phyloP scores from a whole-genome alignment of 1,140 invertebrate species.

The Lepeophtheirus salmonis region DNA sequence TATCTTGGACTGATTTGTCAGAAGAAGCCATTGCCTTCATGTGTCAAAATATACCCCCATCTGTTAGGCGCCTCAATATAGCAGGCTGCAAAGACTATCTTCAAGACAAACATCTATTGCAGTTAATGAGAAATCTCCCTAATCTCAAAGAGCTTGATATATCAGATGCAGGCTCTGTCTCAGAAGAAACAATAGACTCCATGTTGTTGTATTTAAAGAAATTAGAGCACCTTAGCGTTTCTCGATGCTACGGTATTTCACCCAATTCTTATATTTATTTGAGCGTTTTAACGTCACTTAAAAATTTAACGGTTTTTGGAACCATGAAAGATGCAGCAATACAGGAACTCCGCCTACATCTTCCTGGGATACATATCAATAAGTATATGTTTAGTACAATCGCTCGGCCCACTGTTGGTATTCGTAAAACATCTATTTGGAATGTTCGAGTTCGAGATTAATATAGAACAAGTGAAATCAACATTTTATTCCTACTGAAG shows the following conservation, averaged over 20 bases:
- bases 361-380: constrained; percentile 40
- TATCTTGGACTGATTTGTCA: constrained; percentile 57
- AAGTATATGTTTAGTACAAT: constrained; percentile 53
- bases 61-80: constrained; percentile 50
- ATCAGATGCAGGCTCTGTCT: constrained; percentile 57
- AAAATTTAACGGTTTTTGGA: constrained; percentile 54
- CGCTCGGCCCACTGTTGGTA: constrained; percentile 65
- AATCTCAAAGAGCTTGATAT: constrained; percentile 59
- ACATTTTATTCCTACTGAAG: background rate
- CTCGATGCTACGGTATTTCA: constrained; percentile 59
- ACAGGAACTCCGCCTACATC: constrained; percentile 31
- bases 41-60: constrained; percentile 38
- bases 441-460: constrained; percentile 58
- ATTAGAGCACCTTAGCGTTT: constrained; percentile 60
- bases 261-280: constrained; percentile 37
- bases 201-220: constrained; percentile 34
- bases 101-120: constrained; percentile 44
- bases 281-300: constrained; percentile 38
- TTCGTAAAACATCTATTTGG: constrained; percentile 67
- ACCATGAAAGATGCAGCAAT: constrained; percentile 38
- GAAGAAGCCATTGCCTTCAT: constrained; percentile 38
- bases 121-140: constrained; percentile 43
- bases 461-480: no score
- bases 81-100: constrained; percentile 54
- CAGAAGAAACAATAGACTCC: constrained; percentile 35